Base-by-base conservation (phyloP, 1,140 invertebrate genomes). In the Nymphalis io region DNA sequence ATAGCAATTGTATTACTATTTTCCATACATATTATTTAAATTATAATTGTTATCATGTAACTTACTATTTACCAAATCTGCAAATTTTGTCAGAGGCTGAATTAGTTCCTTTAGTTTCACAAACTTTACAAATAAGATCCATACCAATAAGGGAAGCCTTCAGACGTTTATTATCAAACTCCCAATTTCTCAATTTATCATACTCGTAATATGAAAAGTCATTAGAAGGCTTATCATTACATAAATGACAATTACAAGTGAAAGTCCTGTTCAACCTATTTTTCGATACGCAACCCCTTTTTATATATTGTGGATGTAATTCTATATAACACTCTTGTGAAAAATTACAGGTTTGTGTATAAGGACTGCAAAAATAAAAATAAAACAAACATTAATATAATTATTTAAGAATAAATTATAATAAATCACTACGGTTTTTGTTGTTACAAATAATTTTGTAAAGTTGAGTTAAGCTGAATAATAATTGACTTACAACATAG, bases 191-290 rank as follows among this genome's bases (percentile, higher is more conserved):
- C 42, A 82, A 38, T 60, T 55, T 79, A 63, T 76, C 75, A 68
- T 87, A 89, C 42, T 80, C 77, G 68, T 83, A 89, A 73, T 83
- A 82, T 38, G 72, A 63, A 44, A 44, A 42, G 21, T 89, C 79
- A 73, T 80, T 62, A 4, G 76, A 76, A 60, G 83, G 75, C 75
- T 88, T 89, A 64, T 89, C 82, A 68, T 89, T 88, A 62, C 85
- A 88, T 6, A 86, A 70, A 51, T 80, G 81, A 71, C 88, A 88
- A 72, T 85, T 88, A 70, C 88, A 88, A 68, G 77, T 68, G 74
- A 86, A 86, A 20, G 81, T 83, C 66, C 76, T 81, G 59, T 86
- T 86, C 61, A 83, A 53, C 42, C 59, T 72, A 27, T 66, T 74
- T 70, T 72, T 77, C 46, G 72, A 57, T 21, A 79, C 62, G 75